phyloP scores from a whole-genome alignment of 2,113 vertebrate genomes.

The Serilophus lunatus region DNA sequence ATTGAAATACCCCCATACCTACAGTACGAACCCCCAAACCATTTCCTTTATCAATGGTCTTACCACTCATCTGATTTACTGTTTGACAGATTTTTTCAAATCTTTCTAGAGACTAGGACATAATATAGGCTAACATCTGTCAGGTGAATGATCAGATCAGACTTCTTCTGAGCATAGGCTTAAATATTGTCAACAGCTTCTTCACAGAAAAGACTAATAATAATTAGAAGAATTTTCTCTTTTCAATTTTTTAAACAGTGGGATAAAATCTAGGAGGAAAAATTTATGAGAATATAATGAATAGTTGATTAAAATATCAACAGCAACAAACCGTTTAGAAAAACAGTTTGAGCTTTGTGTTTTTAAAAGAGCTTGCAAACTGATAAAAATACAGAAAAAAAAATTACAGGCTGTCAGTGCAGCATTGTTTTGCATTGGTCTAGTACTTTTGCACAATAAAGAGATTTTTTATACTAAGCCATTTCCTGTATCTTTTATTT shows the following conservation, averaged over 20 bases:
- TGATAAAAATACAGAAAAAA: not conserved
- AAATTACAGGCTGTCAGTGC: not conserved
- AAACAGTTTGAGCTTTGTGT: not conserved
- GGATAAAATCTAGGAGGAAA: not conserved
- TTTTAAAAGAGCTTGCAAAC: not conserved
- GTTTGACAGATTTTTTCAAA: not conserved
- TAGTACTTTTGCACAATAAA: not conserved
- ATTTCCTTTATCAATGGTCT: not conserved
- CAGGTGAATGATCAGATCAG: not conserved
- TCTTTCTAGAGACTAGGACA: not conserved
- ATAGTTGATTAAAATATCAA: not conserved
- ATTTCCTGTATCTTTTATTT: not conserved
- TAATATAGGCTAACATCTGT: not conserved
- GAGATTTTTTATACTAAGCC: not conserved
- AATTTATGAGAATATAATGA: not conserved
- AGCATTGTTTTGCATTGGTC: not conserved
- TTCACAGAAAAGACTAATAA: not conserved
- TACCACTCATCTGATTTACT: not conserved
- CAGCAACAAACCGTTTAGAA: not conserved
- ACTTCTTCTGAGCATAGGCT: not conserved
- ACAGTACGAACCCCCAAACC: not conserved
- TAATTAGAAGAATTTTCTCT: not conserved
- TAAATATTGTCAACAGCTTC: not conserved
- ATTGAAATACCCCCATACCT: not conserved
- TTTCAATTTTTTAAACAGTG: not conserved